Evolutionary conservation across 2,113 vertebrate species (phyloP).

Genomic region (Pygoscelis antarcticus): DNA sequence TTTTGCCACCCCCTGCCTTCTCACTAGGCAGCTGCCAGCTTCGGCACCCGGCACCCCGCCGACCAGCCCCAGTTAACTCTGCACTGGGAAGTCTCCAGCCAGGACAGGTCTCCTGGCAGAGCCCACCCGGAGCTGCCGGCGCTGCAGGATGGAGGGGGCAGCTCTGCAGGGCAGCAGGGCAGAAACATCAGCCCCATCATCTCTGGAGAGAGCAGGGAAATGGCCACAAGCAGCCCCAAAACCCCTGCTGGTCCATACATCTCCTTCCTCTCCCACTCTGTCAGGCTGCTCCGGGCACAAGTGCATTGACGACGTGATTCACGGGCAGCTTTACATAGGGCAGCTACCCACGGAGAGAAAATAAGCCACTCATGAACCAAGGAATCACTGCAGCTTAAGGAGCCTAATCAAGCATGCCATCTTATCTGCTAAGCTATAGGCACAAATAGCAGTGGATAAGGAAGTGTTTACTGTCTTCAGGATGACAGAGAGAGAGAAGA

Average conservation of each 20-base stretch:
- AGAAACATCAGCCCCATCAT: not conserved
- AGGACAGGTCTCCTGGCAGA: not conserved
- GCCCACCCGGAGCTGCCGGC: fast-evolving
- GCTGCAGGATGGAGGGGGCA: not conserved
- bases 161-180: not conserved
- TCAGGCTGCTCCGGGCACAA: not conserved
- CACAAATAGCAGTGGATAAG: not conserved
- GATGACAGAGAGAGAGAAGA: too few relatives aligned
- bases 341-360: not conserved
- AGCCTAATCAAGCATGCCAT: not conserved
- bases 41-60: not conserved
- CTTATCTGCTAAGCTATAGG: not conserved
- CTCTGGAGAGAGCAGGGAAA: not conserved
- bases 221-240: not conserved
- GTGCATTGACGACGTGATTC: not conserved
- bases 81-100: not conserved
- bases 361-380: not conserved
- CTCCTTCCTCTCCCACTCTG: not conserved
- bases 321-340: not conserved
- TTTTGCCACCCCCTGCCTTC: not conserved
- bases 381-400: not conserved
- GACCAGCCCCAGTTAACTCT: not conserved
- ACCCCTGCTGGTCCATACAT: not conserved
- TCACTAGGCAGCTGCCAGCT: not conserved
- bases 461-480: not conserved